Evolutionary conservation across 2,797 vertebrate genomes (phyloP).

Genomic region (Furcifer pardalis): DNA sequence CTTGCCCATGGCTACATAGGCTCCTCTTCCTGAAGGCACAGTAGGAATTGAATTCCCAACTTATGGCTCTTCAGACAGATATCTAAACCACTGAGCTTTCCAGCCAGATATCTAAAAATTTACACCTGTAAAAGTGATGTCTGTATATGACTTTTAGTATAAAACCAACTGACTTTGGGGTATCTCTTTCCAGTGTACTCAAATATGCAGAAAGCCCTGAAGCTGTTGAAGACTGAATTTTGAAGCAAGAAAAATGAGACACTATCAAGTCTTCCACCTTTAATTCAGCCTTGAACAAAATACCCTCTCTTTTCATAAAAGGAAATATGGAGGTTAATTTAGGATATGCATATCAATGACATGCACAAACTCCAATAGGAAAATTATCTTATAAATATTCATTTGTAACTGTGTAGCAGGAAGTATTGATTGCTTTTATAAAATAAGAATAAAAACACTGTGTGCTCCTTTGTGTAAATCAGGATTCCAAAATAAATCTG

Average conservation of each 20-base stretch:
- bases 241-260: slow-evolving; percentile 69
- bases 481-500: slow-evolving; percentile 70
- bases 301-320: slow-evolving; percentile 29
- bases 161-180: slow-evolving; percentile 42
- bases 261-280: slow-evolving; percentile 36
- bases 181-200: slow-evolving; percentile 71
- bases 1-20: too few species aligned
- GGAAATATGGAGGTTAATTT: slow-evolving; percentile 38
- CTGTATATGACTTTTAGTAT: neutral
- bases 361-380: slow-evolving; percentile 27
- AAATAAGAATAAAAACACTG: slow-evolving; percentile 54
- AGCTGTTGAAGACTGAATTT: slow-evolving; percentile 91
- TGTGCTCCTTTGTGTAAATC: slow-evolving; percentile 65
- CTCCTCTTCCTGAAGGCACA: too few species aligned
- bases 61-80: too few species aligned
- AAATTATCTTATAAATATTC: slow-evolving; percentile 61
- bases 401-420: slow-evolving; percentile 62
- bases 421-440: slow-evolving; percentile 63
- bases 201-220: slow-evolving; percentile 92
- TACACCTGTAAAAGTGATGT: neutral
- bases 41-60: too few species aligned
- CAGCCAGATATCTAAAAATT: neutral
- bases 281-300: slow-evolving; percentile 7
- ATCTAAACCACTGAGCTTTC: too few species aligned
- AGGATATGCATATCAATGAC: slow-evolving; percentile 48